Evolutionary conservation across 2,113 vertebrate genomes (phyloP), one percentile per base, ranked within the genome.

Genomic region (Phrynocephalus versicolor): DNA sequence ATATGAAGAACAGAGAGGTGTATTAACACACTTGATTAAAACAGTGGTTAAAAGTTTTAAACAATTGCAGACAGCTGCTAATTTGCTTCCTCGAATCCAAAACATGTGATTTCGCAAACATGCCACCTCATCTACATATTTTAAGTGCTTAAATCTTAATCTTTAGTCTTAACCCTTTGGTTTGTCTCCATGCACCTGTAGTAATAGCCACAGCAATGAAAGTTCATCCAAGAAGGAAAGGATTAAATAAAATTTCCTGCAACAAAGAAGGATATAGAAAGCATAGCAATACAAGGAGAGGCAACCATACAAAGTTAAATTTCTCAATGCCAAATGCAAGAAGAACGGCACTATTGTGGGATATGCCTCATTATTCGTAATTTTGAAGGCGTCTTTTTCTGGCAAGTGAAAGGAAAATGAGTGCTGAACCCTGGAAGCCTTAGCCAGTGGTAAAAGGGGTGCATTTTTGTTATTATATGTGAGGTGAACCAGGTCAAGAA

Each of bases 401-500:
- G 19, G 33, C 8, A 64, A 74, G 27, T 39, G 39, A 77, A 60
- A 70, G 77, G 79, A 90, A 89, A 86, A 85, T 81, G 51, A 12
- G 0, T 30, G 82, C 8, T 16, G 2, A 0, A 0, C 78, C 85
- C 9, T 76, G 39, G 88, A 88, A 90, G 1, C 35, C 84, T 92
- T 82, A 70, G 70, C 2, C 19, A 87, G 14, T 37, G 84, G 23
- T 60, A 67, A 75, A 81, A 86, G 62, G 35, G 41, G 84, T 83
- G 1, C 0, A 19, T 51, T 76, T 94, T 85, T 93, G 79, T 87
- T 77, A 82, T 62, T 57, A 45, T 75, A 65, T 84, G 9, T 4
- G 15, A 82, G 58, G 85, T 80, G 18, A 90, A 85, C 10, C 80
- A 84, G 55, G 41, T 85, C 83, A 87, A 90, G 30, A 81, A 23